phyloP scores from a whole-genome alignment of 1,140 invertebrate genomes.

The Arctopsyche grandis region DNA sequence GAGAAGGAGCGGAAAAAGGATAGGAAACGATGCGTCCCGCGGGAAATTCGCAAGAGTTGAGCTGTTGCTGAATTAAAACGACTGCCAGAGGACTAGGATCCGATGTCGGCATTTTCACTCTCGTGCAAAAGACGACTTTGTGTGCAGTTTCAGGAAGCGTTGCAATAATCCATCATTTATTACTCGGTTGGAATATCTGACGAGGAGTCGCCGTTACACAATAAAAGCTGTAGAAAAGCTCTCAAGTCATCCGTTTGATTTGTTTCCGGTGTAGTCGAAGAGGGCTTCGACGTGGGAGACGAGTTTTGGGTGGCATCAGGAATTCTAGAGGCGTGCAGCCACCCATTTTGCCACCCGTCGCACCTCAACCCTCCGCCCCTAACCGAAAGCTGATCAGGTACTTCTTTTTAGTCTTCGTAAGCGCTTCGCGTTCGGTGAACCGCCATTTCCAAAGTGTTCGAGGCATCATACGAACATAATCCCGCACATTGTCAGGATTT shows the following conservation, averaged over 20 bases:
- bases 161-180: not conserved
- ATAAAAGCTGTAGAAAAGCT: not conserved
- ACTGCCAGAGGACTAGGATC: slow-evolving; percentile 1
- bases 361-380: not conserved
- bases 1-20: slow-evolving; percentile 27
- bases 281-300: slow-evolving; percentile 30
- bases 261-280: slow-evolving; percentile 33
- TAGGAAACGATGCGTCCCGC: slow-evolving; percentile 42
- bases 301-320: slow-evolving; percentile 41
- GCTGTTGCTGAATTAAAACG: slow-evolving; percentile 46
- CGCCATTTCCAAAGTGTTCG: not conserved
- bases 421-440: slow-evolving; percentile 14
- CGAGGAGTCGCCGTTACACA: not conserved
- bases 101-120: not conserved
- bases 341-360: not conserved
- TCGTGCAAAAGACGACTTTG: slow-evolving; percentile 4
- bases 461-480: not conserved
- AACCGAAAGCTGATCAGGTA: slow-evolving; percentile 35
- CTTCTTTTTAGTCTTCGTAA: slow-evolving; percentile 39
- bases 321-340: slow-evolving; percentile 39
- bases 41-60: slow-evolving; percentile 52
- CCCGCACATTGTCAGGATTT: not conserved
- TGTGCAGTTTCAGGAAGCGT: not conserved
- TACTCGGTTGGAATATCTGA: no score
- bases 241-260: slow-evolving; percentile 37